Evolutionary conservation across 2,888 invertebrate species (phyloP).

Genomic region (Cryptophagus acutangulus): DNA sequence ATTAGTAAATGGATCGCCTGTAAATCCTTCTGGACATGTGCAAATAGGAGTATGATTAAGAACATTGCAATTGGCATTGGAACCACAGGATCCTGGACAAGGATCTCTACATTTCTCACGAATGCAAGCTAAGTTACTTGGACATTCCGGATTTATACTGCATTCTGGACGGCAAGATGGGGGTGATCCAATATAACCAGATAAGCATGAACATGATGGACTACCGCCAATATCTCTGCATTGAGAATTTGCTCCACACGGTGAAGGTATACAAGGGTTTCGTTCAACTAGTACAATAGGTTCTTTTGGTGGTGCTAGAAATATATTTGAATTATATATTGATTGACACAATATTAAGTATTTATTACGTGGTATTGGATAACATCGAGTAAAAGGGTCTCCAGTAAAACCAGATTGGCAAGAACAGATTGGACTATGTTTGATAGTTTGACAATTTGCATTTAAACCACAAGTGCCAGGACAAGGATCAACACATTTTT

Average conservation of each 20-base stretch:
- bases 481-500: conserved; percentile 70
- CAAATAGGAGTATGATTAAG: conserved; percentile 74
- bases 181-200: conserved; percentile 67
- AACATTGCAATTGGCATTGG: conserved; percentile 66
- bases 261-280: conserved; percentile 71
- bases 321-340: not conserved
- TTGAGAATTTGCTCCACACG: conserved; percentile 73
- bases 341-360: not conserved
- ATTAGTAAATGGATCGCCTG: conserved; percentile 71
- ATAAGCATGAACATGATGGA: conserved; percentile 69
- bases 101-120: conserved; percentile 71
- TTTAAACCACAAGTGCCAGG: conserved; percentile 66
- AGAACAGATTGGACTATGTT: conserved; percentile 69
- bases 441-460: conserved; percentile 67
- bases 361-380: conserved; percentile 45
- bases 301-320: conserved; percentile 32
- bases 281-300: conserved; percentile 40
- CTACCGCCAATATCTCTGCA: conserved; percentile 62
- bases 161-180: conserved; percentile 78
- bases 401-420: conserved; percentile 63
- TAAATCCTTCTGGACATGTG: conserved; percentile 64
- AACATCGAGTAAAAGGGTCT: conserved; percentile 62
- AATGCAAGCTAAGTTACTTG: conserved; percentile 66
- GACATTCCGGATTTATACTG: conserved; percentile 67
- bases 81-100: conserved; percentile 72